Evolutionary conservation across 2,113 vertebrate species (phyloP).

Genomic region (Charadrius vociferus): DNA sequence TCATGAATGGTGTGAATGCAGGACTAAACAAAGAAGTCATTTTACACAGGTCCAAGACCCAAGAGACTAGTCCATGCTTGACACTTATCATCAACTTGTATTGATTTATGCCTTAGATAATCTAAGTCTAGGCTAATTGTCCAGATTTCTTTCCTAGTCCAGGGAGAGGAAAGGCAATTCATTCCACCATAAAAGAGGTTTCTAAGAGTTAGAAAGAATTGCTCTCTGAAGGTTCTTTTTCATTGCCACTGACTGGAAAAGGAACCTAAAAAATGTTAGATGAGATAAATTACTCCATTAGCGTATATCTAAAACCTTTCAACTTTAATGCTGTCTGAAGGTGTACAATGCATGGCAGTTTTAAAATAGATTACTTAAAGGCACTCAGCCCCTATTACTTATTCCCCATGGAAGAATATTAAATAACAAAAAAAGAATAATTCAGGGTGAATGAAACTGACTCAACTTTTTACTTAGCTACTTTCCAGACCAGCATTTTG

Average conservation of each 20-base stretch:
- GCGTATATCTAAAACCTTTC: neutral
- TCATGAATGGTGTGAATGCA: neutral
- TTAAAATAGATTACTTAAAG: slow-evolving; percentile 24
- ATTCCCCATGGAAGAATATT: neutral
- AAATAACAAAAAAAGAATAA: neutral
- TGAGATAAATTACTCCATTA: slow-evolving; percentile 23
- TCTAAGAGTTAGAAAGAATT: neutral
- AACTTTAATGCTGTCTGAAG: neutral
- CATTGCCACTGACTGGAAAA: neutral
- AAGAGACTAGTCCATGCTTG: neutral
- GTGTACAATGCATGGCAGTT: neutral
- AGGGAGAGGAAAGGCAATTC: neutral
- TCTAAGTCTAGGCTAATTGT: neutral
- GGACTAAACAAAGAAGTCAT: neutral
- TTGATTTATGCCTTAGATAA: neutral
- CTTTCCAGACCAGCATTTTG: neutral
- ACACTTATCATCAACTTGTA: neutral
- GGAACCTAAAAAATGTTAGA: neutral
- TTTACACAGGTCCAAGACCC: neutral
- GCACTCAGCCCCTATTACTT: slow-evolving; percentile 1
- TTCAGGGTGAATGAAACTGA: neutral
- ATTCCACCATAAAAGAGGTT: neutral
- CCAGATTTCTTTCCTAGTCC: neutral
- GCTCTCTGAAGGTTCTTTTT: neutral
- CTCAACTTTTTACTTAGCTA: neutral